Conservation (phyloP, 1,140 invertebrate species). For the Babylonia areolata region DNA sequence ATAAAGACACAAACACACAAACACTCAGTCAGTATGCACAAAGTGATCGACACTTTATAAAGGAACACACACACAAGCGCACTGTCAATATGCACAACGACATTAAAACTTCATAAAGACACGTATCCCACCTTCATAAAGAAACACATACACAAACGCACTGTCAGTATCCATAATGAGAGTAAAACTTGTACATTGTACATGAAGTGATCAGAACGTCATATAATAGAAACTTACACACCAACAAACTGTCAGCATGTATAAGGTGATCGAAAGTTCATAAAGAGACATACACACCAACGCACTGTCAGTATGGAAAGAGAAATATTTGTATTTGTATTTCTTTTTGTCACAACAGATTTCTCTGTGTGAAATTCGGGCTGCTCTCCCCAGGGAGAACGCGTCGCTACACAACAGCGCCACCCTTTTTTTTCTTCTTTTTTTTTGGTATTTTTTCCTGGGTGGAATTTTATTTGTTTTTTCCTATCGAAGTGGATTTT, state of each 20-base stretch:
- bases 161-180: not conserved
- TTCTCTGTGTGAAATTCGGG: too few relatives aligned
- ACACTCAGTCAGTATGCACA: slow-evolving; percentile 3
- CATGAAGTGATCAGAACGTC: not conserved
- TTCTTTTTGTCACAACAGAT: too few relatives aligned
- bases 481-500: too few relatives aligned
- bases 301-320: slow-evolving; percentile 13
- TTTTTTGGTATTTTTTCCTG: too few relatives aligned
- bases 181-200: not conserved
- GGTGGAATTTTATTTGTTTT: too few relatives aligned
- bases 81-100: too few relatives aligned
- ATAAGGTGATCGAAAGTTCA: not conserved
- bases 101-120: not conserved
- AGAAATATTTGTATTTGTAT: too few relatives aligned
- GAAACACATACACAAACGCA: slow-evolving; percentile 6
- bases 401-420: too few relatives aligned
- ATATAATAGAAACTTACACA: not conserved
- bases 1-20: not conserved
- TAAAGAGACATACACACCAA: not conserved
- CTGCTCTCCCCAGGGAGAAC: too few relatives aligned
- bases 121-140: too few relatives aligned
- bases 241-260: not conserved
- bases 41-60: not conserved
- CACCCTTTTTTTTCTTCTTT: too few relatives aligned
- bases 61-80: not conserved